Conservation (phyloP, 2,113 vertebrate genomes). For the Dasyurus viverrinus region DNA sequence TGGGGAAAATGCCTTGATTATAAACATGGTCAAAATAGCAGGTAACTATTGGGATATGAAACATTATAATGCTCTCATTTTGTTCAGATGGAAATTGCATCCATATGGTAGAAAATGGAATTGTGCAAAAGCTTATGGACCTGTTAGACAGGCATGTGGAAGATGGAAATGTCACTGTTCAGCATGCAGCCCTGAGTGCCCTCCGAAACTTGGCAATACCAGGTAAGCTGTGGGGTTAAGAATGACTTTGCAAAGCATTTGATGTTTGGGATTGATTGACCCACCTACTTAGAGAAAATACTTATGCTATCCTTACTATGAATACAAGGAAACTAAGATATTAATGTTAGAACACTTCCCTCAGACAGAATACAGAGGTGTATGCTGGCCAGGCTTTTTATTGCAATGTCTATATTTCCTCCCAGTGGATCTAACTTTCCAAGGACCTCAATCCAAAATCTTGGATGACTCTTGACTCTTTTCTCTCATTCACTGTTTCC, state of each 20-base stretch:
- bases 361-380: no score
- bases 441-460: no score
- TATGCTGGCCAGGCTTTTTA: not conserved
- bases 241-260: not conserved
- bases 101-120: slow-evolving; percentile 98
- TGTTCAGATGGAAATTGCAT: slow-evolving; percentile 95
- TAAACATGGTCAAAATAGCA: not conserved
- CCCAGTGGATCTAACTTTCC: no score
- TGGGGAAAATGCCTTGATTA: slow-evolving; percentile 14
- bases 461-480: not conserved
- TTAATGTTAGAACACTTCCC: not conserved
- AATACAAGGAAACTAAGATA: not conserved
- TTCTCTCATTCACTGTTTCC: no score
- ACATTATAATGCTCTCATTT: slow-evolving; percentile 69
- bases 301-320: not conserved
- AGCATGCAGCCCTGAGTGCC: slow-evolving; percentile 96
- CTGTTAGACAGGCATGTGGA: slow-evolving; percentile 95
- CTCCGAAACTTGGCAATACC: slow-evolving; percentile 97
- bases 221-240: slow-evolving; percentile 82
- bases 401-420: not conserved
- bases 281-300: not conserved
- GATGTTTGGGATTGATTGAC: not conserved
- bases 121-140: slow-evolving; percentile 95
- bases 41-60: not conserved
- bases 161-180: slow-evolving; percentile 97